Evolutionary conservation across 2,888 invertebrate species (phyloP).

Genomic region (Erpobdella octoculata): DNA sequence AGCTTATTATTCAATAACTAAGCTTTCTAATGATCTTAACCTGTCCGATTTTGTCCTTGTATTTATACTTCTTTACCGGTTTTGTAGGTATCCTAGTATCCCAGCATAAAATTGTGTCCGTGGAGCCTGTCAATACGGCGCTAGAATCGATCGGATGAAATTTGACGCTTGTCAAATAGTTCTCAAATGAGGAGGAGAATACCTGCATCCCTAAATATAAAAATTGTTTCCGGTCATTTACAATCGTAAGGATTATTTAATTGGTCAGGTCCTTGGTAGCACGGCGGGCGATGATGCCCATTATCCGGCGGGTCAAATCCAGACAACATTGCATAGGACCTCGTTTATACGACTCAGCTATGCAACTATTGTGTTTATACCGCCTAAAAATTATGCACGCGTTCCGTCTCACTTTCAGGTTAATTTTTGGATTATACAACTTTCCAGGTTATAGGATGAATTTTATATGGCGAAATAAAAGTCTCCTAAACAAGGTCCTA

Average conservation of each 20-base stretch:
- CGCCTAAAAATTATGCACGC: no score
- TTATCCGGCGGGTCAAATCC: no score
- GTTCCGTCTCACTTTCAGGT: no score
- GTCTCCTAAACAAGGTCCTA: no score
- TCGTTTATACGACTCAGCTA: no score
- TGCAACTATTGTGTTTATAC: no score
- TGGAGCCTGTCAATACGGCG: conserved; percentile 45
- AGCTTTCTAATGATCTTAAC: conserved; percentile 36
- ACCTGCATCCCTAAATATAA: not conserved
- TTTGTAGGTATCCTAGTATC: conserved; percentile 42
- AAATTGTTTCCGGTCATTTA: not conserved
- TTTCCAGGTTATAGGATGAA: no score
- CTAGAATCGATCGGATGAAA: conserved; percentile 43
- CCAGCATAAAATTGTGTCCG: conserved; percentile 43
- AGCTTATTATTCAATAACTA: not conserved
- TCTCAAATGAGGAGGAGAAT: conserved; percentile 38
- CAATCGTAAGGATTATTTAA: not conserved
- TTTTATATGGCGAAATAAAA: no score
- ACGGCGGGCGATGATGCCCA: no score
- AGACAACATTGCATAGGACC: no score
- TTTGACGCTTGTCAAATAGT: conserved; percentile 45
- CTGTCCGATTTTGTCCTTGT: conserved; percentile 49
- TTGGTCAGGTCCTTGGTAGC: no score
- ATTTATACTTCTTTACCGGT: conserved; percentile 41
- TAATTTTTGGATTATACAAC: no score